Evolutionary conservation across 2,797 vertebrate species (phyloP).

Genomic region (Onychomys leucogaster): DNA sequence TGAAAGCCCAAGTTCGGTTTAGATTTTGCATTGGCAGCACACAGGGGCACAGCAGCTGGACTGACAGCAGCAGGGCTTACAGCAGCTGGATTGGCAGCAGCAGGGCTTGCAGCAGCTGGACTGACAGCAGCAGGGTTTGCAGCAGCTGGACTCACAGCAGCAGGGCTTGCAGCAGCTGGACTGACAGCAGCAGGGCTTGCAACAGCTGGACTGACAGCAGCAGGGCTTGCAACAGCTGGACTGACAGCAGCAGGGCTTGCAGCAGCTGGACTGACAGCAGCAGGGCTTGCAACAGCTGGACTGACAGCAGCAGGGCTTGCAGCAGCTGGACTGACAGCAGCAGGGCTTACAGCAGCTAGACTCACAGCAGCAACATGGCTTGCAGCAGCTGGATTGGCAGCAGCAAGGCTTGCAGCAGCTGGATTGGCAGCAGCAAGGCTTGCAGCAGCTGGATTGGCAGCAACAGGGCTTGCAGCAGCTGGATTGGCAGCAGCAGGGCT

Average conservation of each 20-base stretch:
- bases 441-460: neutral
- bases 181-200: too few relatives aligned
- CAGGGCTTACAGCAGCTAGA: neutral
- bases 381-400: too few relatives aligned
- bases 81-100: neutral
- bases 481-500: neutral
- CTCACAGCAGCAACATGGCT: neutral
- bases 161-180: too few relatives aligned
- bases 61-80: neutral
- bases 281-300: neutral
- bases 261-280: neutral
- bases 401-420: too few relatives aligned
- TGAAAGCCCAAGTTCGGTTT: neutral
- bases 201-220: neutral
- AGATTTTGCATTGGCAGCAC: conserved; percentile 60
- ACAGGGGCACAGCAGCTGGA: conserved; percentile 13
- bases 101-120: neutral
- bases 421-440: neutral
- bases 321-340: neutral
- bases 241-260: neutral
- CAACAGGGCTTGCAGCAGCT: neutral
- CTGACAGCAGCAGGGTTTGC: too few relatives aligned
- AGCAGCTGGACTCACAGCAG: too few relatives aligned
- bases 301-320: too few relatives aligned
- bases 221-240: neutral